Base-by-base conservation (phyloP, 2,888 invertebrate species). In the Silvanus unidentatus region DNA sequence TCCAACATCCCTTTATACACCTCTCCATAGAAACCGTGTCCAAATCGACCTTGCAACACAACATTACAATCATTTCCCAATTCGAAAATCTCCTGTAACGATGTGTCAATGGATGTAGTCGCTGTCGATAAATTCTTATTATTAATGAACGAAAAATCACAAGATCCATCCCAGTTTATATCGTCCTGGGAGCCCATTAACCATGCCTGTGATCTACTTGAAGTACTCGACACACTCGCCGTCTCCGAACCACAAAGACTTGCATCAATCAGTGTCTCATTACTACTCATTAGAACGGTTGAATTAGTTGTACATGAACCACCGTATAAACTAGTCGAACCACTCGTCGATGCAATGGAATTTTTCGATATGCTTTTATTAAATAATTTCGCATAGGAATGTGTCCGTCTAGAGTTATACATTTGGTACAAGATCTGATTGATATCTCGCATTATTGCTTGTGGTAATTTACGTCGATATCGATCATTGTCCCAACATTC, bases 401-500 rank as follows among this genome's bases (percentile, higher is more conserved):
- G 81, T 12, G 68, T 73, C 45, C 77, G 69, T 52, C 81, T 72
- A 1, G 81, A 79, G 63, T 83, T 82, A 57, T 78, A 82, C 2
- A 81, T 80, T 73, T 84, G 80, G 64, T 87, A 84, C 52, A 87
- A 72, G 64, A 88, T 80, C 68, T 87, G 86, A 72, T 86, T 86
- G 55, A 89, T 81, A 72, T 89, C 88, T 65, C 89, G 78, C 81
- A 91, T 87, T 60, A 92, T 85, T 49, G 83, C 84, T 72, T 92
- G 91, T 42, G 88, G 91, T 57, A 86, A 82, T 66, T 87, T 85
- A 15, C 86, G 73, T 37, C 76, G 73, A 45, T 81, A 81, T 5
- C 84, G 83, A 66, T 86, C 82, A 42, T 77, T 70, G 59, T 81
- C 79, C 93, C 93, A 94, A 64, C 92, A 92, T 60, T 86, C 86